These are phyloP conservation scores for Bombus confusus DNA, from an alignment of 1,140 invertebrate species.

Conservation along the genomic window DNA sequence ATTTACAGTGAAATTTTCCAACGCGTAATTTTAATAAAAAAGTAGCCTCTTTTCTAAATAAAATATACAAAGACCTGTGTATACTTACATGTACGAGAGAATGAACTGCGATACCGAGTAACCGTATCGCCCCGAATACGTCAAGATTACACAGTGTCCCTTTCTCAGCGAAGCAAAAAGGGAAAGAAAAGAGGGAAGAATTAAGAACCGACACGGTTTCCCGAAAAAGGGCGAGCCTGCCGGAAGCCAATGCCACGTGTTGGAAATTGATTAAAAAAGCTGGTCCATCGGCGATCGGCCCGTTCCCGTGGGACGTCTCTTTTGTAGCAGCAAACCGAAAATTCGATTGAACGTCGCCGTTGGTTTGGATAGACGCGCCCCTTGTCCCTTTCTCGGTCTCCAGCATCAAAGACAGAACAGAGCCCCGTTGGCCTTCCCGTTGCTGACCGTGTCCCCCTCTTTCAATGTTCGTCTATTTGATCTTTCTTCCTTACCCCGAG, in stretches of 20 bases:
- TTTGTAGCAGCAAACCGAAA: constrained; percentile 27
- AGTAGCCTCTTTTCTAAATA: background rate
- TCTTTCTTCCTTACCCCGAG: constrained; percentile 54
- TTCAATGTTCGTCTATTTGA: constrained; percentile 65
- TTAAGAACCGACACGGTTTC: background rate
- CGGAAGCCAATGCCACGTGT: constrained; percentile 3
- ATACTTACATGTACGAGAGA: background rate
- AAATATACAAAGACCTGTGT: background rate
- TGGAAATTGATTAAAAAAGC: constrained; percentile 42
- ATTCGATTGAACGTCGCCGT: constrained; percentile 31
- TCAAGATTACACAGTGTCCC: background rate
- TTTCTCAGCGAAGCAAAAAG: too few species aligned
- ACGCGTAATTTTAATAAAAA: too few species aligned
- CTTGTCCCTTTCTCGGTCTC: constrained; percentile 13
- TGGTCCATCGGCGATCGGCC: constrained; percentile 6
- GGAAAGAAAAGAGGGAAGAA: background rate
- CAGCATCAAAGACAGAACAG: constrained; percentile 54
- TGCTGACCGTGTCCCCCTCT: constrained; percentile 28
- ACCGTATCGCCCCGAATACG: too few species aligned
- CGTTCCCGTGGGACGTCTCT: constrained; percentile 20
- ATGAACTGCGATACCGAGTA: background rate
- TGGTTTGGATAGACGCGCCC: constrained; percentile 7
- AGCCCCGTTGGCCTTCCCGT: background rate
- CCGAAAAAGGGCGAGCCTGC: background rate
- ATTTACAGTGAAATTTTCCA: too few species aligned